Percentiles rank a stretch among this genome's conserved stretches.
Evolutionary conservation across 2,888 invertebrate genomes (phyloP).

Genomic region (Boloria selene): DNA sequence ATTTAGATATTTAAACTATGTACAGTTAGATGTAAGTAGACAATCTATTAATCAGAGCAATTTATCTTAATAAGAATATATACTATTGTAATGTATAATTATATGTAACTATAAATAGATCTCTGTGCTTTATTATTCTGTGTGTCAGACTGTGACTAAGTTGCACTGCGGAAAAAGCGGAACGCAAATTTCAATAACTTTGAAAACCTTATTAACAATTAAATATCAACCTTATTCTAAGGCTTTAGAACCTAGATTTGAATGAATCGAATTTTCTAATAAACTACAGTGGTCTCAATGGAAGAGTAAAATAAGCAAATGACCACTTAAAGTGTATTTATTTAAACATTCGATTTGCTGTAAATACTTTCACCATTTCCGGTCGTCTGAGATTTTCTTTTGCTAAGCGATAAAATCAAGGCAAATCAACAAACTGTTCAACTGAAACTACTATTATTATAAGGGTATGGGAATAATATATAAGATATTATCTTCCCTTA

Average conservation of each 20-base stretch:
- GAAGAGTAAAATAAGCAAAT: constrained; percentile 35
- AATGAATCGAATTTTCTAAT: constrained; percentile 12
- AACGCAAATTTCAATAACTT: constrained; percentile 31
- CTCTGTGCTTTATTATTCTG: constrained; percentile 30
- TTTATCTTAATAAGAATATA: neutral
- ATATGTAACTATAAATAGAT: constrained; percentile 4
- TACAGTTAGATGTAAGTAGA: too few species aligned
- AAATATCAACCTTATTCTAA: constrained; percentile 14
- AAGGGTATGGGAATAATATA: too few species aligned
- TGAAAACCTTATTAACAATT: neutral
- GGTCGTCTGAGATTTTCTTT: constrained; percentile 3
- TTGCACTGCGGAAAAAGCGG: constrained; percentile 38
- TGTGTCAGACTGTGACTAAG: constrained; percentile 34
- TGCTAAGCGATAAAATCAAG: neutral
- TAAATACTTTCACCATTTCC: constrained; percentile 24
- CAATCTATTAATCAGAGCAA: too few species aligned
- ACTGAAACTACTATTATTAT: too few species aligned
- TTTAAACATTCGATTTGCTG: constrained; percentile 30
- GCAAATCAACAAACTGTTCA: neutral
- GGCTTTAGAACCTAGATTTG: constrained; percentile 19
- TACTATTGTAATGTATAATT: too few species aligned
- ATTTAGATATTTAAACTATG: too few species aligned
- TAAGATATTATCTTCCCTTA: too few species aligned
- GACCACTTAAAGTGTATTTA: constrained; percentile 32
- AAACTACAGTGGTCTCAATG: constrained; percentile 23